Evolutionary conservation across 2,888 invertebrate species (phyloP).

Genomic region (Stenchaetothrips biformis): DNA sequence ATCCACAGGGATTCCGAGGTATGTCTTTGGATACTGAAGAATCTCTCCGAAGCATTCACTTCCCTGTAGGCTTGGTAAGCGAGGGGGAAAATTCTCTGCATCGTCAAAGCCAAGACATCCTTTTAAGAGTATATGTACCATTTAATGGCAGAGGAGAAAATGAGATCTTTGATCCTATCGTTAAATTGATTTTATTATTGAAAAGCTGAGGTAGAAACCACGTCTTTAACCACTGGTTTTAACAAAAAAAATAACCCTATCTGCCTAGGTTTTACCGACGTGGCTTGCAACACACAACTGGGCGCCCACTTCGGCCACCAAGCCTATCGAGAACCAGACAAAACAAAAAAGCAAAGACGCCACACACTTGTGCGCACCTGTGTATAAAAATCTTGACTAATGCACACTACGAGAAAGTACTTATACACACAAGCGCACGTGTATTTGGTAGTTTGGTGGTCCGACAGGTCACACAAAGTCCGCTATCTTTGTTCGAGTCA

Average conservation of each 20-base stretch:
- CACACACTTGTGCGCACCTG: not conserved
- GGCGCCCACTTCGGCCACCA: not conserved
- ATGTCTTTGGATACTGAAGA: conserved; percentile 18
- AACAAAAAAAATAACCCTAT: not conserved
- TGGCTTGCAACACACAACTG: conserved; percentile 1
- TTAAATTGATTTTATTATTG: conserved; percentile 7
- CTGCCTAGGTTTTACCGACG: conserved; percentile 1
- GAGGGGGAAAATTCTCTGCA: conserved; percentile 11
- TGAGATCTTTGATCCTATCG: conserved; percentile 23
- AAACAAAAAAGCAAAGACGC: not conserved
- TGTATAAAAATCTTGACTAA: conserved; percentile 14
- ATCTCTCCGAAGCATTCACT: conserved; percentile 15
- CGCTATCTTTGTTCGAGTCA: conserved; percentile 3
- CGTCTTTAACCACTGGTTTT: conserved; percentile 11
- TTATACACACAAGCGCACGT: not conserved
- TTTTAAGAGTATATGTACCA: not conserved
- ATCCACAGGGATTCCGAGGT: conserved; percentile 8
- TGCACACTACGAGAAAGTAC: conserved; percentile 13
- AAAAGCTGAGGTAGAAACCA: conserved; percentile 22
- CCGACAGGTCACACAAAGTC: conserved; percentile 17
- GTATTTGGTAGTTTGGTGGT: conserved; percentile 22
- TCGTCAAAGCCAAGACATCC: not conserved
- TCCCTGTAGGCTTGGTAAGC: conserved; percentile 19
- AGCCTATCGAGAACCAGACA: conserved; percentile 16
- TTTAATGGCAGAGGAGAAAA: conserved; percentile 23